Evolutionary conservation across 2,113 vertebrate genomes (phyloP).

Genomic region (Hydrolagus affinis): DNA sequence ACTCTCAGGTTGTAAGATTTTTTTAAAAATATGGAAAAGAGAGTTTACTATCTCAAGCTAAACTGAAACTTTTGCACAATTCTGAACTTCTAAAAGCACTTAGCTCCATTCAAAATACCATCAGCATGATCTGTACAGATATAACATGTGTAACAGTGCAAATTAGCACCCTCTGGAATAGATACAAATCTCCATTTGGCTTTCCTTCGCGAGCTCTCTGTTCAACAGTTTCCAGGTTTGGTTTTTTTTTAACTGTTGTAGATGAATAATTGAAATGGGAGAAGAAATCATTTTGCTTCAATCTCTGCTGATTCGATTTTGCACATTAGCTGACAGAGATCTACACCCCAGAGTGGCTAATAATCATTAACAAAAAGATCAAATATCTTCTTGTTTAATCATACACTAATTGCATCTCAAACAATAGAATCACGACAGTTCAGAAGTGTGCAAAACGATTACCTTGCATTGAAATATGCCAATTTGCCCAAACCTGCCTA

Average conservation of each 20-base stretch:
- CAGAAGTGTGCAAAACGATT: too few species aligned
- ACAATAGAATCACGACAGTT: too few species aligned
- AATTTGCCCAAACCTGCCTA: too few species aligned
- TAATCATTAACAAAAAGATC: too few species aligned
- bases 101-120: background rate
- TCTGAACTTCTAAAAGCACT: background rate
- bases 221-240: too few species aligned
- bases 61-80: background rate
- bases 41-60: background rate
- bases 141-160: background rate
- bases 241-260: too few species aligned
- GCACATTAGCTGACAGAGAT: too few species aligned
- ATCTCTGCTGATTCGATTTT: background rate
- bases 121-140: background rate
- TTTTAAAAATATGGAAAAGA: background rate
- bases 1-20: background rate
- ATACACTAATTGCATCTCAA: too few species aligned
- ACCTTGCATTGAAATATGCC: too few species aligned
- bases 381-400: too few species aligned
- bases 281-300: background rate
- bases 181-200: background rate
- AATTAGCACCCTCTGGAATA: background rate
- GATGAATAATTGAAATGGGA: background rate
- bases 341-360: too few species aligned
- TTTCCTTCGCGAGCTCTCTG: background rate